These are phyloP conservation scores for Drosophila austrosaltans DNA, from an alignment of 2,888 invertebrate species.

Conservation along the genomic window DNA sequence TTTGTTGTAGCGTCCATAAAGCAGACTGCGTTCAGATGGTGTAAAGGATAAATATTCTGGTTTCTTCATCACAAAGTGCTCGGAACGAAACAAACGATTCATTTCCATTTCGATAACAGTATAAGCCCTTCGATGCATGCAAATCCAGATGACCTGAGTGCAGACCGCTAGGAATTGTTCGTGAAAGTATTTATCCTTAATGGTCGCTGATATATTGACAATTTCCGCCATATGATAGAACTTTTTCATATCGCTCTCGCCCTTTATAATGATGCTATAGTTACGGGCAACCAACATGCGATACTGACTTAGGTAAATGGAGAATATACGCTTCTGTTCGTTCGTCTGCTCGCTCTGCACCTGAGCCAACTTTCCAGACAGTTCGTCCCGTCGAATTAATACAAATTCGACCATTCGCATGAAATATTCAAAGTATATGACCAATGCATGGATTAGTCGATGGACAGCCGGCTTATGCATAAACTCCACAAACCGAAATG, in stretches of 20 bases:
- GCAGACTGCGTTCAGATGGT: conserved; percentile 69
- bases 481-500: conserved; percentile 74
- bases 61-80: conserved; percentile 76
- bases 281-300: conserved; percentile 81
- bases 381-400: conserved; percentile 80
- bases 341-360: conserved; percentile 78
- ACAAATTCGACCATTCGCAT: conserved; percentile 81
- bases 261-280: conserved; percentile 79
- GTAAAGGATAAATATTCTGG: conserved; percentile 67
- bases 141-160: conserved; percentile 81
- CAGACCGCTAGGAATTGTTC: conserved; percentile 79
- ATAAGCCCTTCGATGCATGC: conserved; percentile 79
- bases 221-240: conserved; percentile 78
- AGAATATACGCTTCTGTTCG: conserved; percentile 75
- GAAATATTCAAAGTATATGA: conserved; percentile 83
- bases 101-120: conserved; percentile 80
- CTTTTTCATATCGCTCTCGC: conserved; percentile 70
- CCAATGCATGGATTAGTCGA: conserved; percentile 76
- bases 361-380: conserved; percentile 67
- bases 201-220: conserved; percentile 74
- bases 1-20: conserved; percentile 78
- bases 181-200: conserved; percentile 74
- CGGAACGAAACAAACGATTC: conserved; percentile 81
- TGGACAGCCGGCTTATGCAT: conserved; percentile 77
- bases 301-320: conserved; percentile 78